A percentile compares a stretch with the other conserved stretches of the same genome.
Conservation (phyloP, 2,888 invertebrate genomes). For the Caenorhabditis imperialis region DNA sequence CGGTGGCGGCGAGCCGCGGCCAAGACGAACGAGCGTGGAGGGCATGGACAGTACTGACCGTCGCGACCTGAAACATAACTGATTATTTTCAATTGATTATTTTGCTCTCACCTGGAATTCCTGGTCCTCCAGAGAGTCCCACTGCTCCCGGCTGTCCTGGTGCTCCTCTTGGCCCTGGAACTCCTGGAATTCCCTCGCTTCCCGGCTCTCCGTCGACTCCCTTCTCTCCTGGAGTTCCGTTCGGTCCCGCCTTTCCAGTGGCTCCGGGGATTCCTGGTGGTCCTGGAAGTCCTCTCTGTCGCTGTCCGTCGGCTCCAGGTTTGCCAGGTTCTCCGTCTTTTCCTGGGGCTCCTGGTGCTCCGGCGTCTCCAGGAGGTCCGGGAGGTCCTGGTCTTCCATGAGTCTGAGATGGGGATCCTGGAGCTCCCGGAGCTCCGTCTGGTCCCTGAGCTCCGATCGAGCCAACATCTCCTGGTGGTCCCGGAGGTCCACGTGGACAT, state of each 20-base stretch:
- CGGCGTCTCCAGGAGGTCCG: slow-evolving; percentile 53
- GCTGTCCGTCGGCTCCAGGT: slow-evolving; percentile 55
- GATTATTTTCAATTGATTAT: neutral
- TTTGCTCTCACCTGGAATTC: slow-evolving; percentile 43
- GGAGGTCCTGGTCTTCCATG: slow-evolving; percentile 45
- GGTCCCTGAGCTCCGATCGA: slow-evolving; percentile 51
- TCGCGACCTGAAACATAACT: slow-evolving; percentile 40
- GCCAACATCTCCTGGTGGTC: slow-evolving; percentile 55
- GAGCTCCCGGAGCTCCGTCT: slow-evolving; percentile 52
- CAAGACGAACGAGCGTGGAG: slow-evolving; percentile 55
- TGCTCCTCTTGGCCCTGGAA: slow-evolving; percentile 48
- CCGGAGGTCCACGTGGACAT: slow-evolving; percentile 59
- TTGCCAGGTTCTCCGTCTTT: slow-evolving; percentile 41
- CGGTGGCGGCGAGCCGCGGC: slow-evolving; percentile 32
- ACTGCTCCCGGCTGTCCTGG: slow-evolving; percentile 46
- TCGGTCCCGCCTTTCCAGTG: slow-evolving; percentile 39
- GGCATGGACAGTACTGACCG: slow-evolving; percentile 64
- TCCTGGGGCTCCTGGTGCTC: slow-evolving; percentile 50
- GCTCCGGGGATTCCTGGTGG: slow-evolving; percentile 50
- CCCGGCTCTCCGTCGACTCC: slow-evolving; percentile 51
- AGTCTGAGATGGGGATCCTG: slow-evolving; percentile 32
- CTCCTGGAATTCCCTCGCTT: slow-evolving; percentile 49
- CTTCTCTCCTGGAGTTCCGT: slow-evolving; percentile 42
- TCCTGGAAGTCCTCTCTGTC: slow-evolving; percentile 49
- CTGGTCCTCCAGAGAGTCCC: slow-evolving; percentile 36